Evolutionary conservation across 2,888 invertebrate species (phyloP).

Genomic region (Sinelater perroti): DNA sequence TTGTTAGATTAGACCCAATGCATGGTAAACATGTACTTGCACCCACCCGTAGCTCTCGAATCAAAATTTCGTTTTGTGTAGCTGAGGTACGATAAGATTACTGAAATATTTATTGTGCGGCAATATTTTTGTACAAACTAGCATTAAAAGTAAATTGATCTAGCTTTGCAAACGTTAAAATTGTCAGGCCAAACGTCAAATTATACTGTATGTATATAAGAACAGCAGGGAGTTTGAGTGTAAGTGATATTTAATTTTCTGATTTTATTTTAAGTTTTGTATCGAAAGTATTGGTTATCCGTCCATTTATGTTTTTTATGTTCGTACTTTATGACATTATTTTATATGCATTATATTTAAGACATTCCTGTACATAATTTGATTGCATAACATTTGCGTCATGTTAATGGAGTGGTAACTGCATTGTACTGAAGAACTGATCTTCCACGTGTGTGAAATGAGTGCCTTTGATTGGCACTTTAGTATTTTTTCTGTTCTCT

Average conservation of each 20-base stretch:
- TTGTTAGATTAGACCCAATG: too few species aligned
- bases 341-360: slow-evolving; percentile 4
- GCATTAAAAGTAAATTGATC: too few species aligned
- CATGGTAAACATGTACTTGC: neutral
- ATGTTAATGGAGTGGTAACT: slow-evolving; percentile 7
- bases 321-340: slow-evolving; percentile 16
- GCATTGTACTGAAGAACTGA: slow-evolving; percentile 25
- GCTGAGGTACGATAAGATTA: too few species aligned
- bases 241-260: slow-evolving; percentile 10
- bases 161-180: slow-evolving; percentile 1
- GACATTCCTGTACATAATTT: slow-evolving; percentile 24
- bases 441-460: slow-evolving; percentile 24
- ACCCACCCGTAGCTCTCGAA: neutral
- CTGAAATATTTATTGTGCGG: neutral
- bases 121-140: slow-evolving; percentile 20
- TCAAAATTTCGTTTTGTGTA: neutral
- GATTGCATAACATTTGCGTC: slow-evolving; percentile 6
- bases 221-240: too few species aligned
- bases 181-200: slow-evolving; percentile 9
- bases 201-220: too few species aligned
- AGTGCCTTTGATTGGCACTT: slow-evolving; percentile 40
- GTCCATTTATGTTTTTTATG: slow-evolving; percentile 27
- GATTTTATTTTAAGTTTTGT: slow-evolving; percentile 7
- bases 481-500: slow-evolving; percentile 12
- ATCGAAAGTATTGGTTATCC: slow-evolving; percentile 29